These are phyloP conservation scores for Epinephelus fuscoguttatus DNA, from an alignment of 2,113 vertebrate species.

Conservation along the genomic window DNA sequence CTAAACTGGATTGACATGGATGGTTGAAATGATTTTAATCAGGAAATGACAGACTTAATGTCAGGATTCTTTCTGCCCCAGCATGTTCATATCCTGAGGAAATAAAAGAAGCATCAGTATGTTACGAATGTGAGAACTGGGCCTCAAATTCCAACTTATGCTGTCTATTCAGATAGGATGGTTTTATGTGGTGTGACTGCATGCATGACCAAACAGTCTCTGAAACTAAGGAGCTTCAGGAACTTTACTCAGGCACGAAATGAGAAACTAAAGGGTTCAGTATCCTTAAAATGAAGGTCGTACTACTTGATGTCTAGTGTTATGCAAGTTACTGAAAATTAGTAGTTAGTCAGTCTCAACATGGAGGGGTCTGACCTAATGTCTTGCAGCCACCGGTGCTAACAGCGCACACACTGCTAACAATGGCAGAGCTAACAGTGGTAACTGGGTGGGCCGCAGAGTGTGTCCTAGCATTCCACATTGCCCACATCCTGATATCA, in stretches of 20 bases:
- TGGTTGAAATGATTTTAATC: slow-evolving; percentile 64
- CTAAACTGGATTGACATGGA: slow-evolving; percentile 65
- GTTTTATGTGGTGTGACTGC: neutral
- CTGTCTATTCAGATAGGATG: neutral
- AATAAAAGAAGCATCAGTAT: slow-evolving; percentile 12
- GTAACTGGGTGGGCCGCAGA: no score
- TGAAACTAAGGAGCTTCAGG: neutral
- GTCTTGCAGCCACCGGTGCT: no score
- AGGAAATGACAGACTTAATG: slow-evolving; percentile 51
- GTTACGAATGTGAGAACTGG: slow-evolving; percentile 19
- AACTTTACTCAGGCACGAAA: neutral
- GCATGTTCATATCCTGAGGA: slow-evolving; percentile 58
- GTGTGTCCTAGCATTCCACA: no score
- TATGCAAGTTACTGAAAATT: no score
- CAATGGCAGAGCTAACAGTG: no score
- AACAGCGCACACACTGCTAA: no score
- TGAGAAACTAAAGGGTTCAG: neutral
- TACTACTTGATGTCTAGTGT: neutral
- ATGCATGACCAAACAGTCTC: neutral
- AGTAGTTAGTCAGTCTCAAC: no score
- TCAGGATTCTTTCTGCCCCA: slow-evolving; percentile 29
- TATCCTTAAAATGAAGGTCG: neutral
- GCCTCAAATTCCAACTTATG: slow-evolving; percentile 7
- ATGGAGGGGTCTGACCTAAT: no score
- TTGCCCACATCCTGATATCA: no score